Base-by-base conservation (phyloP, 2,113 vertebrate species). In the Heterotis niloticus region DNA sequence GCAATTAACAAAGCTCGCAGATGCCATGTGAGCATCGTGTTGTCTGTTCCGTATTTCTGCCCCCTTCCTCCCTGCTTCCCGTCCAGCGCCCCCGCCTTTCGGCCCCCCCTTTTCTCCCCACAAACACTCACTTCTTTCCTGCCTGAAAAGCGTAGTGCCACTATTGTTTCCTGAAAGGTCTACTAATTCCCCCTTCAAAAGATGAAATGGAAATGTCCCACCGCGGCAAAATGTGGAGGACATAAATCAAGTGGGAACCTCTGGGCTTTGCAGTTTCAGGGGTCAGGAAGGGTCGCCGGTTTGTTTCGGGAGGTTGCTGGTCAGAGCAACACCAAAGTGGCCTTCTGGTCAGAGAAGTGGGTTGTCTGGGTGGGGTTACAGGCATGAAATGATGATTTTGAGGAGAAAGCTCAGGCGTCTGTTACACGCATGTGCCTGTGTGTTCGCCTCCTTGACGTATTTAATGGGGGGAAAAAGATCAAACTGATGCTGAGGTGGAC, bases 171-270 rank as follows among this genome's bases (percentile, higher is more conserved):
- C 87, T 89, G 89, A 90, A 93, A 94, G 92, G 89, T 90, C 86
- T 0, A 87, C 90, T 86, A 92, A 92, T 92, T 92, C 57, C 65
- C 91, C 87, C 85, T 81, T 90, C 90, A 90, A 91, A 94, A 91
- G 93, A 92, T 95, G 90, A 94, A 95, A 95, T 95, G 94, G 91
- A 95, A 93, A 92, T 92, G 87, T 92, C 91, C 78, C 66, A 86
- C 92, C 89, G 90, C 88, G 87, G 92, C 90, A 89, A 90, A 92
- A 86, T 88, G 87, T 90, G 90, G 88, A 86, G 87, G 90, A 92
- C 94, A 94, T 96, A 95, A 96, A 96, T 96, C 95, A 96, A 91
- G 91, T 89, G 82, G 84, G 86, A 92, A 94, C 87, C 91, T 88
- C 92, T 84, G 87, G 90, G 92, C 90, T 92, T 44, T 84, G 88